phyloP scores from a whole-genome alignment of 2,888 invertebrate species.

The Cartodere bifasciata region DNA sequence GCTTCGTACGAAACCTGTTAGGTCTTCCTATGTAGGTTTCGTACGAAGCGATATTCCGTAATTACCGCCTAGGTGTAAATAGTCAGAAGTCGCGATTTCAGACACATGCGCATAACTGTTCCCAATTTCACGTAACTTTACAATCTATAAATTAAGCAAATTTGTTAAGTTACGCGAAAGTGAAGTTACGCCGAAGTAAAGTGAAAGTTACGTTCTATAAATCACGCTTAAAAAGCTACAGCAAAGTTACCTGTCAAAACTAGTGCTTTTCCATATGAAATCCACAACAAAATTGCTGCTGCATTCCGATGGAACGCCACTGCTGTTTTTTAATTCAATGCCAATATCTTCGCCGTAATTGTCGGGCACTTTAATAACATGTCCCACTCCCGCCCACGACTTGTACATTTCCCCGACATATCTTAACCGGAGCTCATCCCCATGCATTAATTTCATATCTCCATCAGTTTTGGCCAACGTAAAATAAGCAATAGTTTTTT shows the following conservation, averaged over 20 bases:
- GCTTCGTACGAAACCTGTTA: too few relatives aligned
- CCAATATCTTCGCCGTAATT: conserved; percentile 98
- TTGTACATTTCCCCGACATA: conserved; percentile 89
- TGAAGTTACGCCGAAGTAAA: too few relatives aligned
- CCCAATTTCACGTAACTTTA: too few relatives aligned
- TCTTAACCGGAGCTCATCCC: conserved; percentile 88
- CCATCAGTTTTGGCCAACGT: conserved; percentile 95
- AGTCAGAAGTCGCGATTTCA: too few relatives aligned
- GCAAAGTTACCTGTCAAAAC: conserved; percentile 82
- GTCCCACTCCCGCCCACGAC: conserved; percentile 95
- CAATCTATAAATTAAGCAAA: too few relatives aligned
- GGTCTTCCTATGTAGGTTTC: too few relatives aligned
- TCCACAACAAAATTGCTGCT: conserved; percentile 95
- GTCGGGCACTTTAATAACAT: conserved; percentile 91
- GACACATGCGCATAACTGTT: too few relatives aligned
- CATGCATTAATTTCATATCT: conserved; percentile 98
- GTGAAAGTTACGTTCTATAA: too few relatives aligned
- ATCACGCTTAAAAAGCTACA: too few relatives aligned
- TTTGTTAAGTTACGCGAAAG: too few relatives aligned
- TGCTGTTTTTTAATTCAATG: conserved; percentile 84
- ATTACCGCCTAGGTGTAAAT: too few relatives aligned
- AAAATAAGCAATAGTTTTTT: conserved; percentile 96
- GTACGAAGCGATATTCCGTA: too few relatives aligned
- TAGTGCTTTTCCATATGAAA: conserved; percentile 98
- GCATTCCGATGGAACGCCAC: conserved; percentile 87